These are phyloP conservation scores for Amazona guildingii DNA, from an alignment of 2,113 vertebrate genomes.

Conservation along the genomic window DNA sequence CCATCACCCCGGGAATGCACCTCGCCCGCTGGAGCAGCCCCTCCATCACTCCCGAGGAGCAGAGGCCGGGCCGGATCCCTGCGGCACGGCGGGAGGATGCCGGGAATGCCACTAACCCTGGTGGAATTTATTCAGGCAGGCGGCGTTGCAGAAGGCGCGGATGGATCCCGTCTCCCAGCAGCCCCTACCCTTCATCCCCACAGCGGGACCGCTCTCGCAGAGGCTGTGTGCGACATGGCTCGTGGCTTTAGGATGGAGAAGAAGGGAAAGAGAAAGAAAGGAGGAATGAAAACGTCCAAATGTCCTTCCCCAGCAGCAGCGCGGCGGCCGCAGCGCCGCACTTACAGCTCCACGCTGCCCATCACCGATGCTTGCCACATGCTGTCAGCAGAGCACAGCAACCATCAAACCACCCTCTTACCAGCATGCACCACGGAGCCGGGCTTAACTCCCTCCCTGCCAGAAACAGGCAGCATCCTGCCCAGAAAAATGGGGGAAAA, in stretches of 20 bases:
- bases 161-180: conserved; percentile 90
- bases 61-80: background rate
- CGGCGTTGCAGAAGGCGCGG: conserved; percentile 90
- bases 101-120: conserved; percentile 85
- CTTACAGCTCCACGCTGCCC: conserved; percentile 11
- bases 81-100: background rate
- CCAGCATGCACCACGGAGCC: conserved; percentile 80
- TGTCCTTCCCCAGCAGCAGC: conserved; percentile 54
- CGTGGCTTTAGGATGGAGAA: background rate
- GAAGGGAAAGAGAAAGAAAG: background rate
- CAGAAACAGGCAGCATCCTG: background rate
- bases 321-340: background rate
- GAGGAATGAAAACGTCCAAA: background rate
- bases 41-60: background rate
- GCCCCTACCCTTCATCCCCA: conserved; percentile 92
- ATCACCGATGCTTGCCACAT: conserved; percentile 72
- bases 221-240: conserved; percentile 73
- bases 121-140: conserved; percentile 91
- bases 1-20: background rate
- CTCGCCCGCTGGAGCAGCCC: background rate
- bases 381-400: conserved; percentile 71
- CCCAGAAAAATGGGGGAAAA: fast-evolving
- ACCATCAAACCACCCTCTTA: conserved; percentile 65
- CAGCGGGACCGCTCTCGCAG: conserved; percentile 60
- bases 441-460: conserved; percentile 74